A percentile compares a stretch with the other conserved stretches of the same genome.
These are phyloP conservation scores for Gymnothorax reevesii DNA, from an alignment of 2,797 vertebrate genomes.

Conservation along the genomic window DNA sequence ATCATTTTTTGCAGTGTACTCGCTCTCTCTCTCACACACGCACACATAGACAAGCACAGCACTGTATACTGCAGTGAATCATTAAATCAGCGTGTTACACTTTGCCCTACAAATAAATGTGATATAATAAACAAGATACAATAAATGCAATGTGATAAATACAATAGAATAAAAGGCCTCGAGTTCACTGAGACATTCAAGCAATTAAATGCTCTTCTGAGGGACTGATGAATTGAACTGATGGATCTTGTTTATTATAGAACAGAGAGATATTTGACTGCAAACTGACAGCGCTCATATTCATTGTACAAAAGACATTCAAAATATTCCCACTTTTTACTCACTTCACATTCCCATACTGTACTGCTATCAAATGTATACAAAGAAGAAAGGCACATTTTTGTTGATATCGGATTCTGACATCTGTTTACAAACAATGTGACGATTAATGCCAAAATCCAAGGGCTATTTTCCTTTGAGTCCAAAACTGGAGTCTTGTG, in stretches of 20 bases:
- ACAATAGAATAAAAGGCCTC: neutral
- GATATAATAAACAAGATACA: neutral
- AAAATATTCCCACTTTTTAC: neutral
- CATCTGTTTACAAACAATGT: neutral
- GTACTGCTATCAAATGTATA: too few species aligned
- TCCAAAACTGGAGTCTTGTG: too few species aligned
- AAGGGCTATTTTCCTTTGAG: neutral
- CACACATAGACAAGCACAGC: neutral
- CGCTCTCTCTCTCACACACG: neutral
- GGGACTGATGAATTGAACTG: neutral
- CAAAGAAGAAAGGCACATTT: neutral
- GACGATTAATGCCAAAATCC: neutral
- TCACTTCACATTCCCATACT: neutral
- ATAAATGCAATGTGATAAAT: neutral
- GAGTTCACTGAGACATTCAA: neutral
- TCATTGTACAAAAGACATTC: neutral
- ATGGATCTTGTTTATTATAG: neutral
- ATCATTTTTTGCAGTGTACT: too few species aligned
- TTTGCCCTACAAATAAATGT: neutral
- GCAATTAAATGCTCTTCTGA: neutral
- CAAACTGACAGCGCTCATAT: neutral
- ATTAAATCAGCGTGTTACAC: neutral
- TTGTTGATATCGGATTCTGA: neutral
- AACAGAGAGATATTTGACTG: neutral
- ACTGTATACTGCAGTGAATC: neutral